Evolutionary conservation across 1,140 invertebrate genomes (phyloP).

Genomic region (Metopolophium dirhodum): DNA sequence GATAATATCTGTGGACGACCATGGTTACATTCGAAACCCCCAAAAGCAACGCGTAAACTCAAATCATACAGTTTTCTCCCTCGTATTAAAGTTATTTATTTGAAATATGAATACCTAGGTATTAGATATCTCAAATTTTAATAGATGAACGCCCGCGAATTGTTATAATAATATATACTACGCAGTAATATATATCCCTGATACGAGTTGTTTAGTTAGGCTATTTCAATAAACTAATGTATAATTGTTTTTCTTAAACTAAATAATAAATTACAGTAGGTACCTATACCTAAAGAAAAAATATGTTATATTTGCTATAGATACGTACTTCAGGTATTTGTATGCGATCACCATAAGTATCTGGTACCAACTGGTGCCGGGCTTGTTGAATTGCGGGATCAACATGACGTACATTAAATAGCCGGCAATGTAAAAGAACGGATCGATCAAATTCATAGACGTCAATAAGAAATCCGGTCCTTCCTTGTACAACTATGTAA

Average conservation of each 20-base stretch:
- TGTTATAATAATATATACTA: neutral
- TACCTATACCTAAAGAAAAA: constrained; percentile 22
- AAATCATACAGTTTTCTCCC: too few relatives aligned
- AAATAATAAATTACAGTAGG: neutral
- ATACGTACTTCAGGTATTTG: constrained; percentile 47
- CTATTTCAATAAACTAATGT: neutral
- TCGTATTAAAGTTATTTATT: too few relatives aligned
- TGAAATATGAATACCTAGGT: too few relatives aligned
- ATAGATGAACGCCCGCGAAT: neutral
- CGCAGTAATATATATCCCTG: too few relatives aligned
- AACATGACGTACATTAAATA: constrained; percentile 15
- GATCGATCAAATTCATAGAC: constrained; percentile 46
- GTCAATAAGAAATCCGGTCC: constrained; percentile 1
- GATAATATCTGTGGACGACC: too few relatives aligned
- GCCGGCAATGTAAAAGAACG: constrained; percentile 34
- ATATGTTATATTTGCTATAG: neutral
- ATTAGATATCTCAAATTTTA: neutral
- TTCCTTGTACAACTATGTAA: neutral
- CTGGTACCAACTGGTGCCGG: neutral
- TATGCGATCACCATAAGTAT: neutral
- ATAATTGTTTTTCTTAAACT: neutral
- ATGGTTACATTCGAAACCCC: too few relatives aligned
- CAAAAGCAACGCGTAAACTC: too few relatives aligned
- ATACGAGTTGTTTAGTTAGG: neutral
- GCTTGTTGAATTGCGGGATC: neutral